phyloP scores from a whole-genome alignment of 2,797 vertebrate genomes.

The Leptatherina wallacei region DNA sequence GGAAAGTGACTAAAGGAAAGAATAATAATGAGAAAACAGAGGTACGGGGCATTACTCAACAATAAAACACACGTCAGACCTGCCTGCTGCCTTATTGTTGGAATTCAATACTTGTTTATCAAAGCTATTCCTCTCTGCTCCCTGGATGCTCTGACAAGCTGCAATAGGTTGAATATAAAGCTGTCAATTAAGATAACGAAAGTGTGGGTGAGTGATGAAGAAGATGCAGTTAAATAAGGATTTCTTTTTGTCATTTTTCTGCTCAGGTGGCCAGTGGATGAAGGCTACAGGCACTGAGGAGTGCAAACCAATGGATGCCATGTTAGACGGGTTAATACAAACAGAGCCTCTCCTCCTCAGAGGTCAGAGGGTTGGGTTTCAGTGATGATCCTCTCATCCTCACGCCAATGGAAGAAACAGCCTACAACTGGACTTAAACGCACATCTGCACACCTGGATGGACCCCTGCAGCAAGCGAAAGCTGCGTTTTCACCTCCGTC shows the following conservation, averaged over 20 bases:
- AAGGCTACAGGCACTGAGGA: slow-evolving; percentile 58
- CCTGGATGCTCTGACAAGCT: slow-evolving; percentile 10
- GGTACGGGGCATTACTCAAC: slow-evolving; percentile 57
- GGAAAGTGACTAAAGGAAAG: slow-evolving; percentile 73
- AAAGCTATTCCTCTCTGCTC: slow-evolving; percentile 22
- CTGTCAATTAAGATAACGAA: slow-evolving; percentile 22
- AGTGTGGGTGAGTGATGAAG: slow-evolving; percentile 14
- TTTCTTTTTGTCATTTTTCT: slow-evolving; percentile 20
- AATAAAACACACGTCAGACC: slow-evolving; percentile 57
- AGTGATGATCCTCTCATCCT: slow-evolving; percentile 66
- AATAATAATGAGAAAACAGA: slow-evolving; percentile 68
- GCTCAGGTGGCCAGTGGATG: slow-evolving; percentile 58
- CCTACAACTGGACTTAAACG: slow-evolving; percentile 50
- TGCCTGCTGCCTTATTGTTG: slow-evolving; percentile 39
- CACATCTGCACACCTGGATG: slow-evolving; percentile 52
- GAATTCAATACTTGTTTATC: slow-evolving; percentile 49
- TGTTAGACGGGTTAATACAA: slow-evolving; percentile 49
- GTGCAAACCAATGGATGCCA: slow-evolving; percentile 62
- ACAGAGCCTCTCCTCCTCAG: slow-evolving; percentile 55
- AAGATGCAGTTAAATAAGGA: background rate
- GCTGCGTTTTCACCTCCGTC: slow-evolving; percentile 19
- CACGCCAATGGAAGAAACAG: slow-evolving; percentile 55
- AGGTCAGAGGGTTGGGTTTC: slow-evolving; percentile 55
- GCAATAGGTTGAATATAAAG: slow-evolving; percentile 22
- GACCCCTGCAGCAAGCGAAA: slow-evolving; percentile 24